Evolutionary conservation across 1,140 invertebrate genomes (phyloP).

Genomic region (Eufriesea mexicana): DNA sequence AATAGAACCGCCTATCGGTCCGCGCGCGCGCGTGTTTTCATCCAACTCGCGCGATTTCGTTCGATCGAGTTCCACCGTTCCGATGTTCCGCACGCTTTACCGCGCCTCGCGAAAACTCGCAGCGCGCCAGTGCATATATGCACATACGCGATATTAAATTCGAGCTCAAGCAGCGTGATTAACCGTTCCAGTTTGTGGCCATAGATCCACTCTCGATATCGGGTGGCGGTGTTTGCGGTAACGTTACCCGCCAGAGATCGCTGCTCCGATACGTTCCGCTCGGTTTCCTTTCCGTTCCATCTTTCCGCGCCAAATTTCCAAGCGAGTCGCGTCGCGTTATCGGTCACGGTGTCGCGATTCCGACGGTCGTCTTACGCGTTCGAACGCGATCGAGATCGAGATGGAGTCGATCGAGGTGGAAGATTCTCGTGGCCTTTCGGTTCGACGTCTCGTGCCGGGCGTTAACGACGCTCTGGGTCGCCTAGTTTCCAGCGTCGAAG

Average conservation of each 20-base stretch:
- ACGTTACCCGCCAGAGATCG: constrained; percentile 4
- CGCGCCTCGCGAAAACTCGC: neutral
- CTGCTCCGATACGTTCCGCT: constrained; percentile 13
- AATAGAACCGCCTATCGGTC: constrained; percentile 20
- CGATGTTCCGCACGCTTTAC: neutral
- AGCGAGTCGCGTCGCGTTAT: neutral
- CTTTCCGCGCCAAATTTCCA: constrained; percentile 13
- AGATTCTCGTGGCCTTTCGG: neutral
- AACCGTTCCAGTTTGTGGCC: constrained; percentile 22
- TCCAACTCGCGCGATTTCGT: neutral
- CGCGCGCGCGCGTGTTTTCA: neutral
- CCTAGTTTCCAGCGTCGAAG: constrained; percentile 38
- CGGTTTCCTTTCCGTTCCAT: no score
- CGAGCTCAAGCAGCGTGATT: constrained; percentile 12
- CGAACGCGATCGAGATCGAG: neutral
- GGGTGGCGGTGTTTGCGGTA: constrained; percentile 25
- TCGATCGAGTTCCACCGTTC: neutral
- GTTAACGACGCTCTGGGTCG: constrained; percentile 39
- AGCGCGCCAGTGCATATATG: neutral
- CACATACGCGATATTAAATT: constrained; percentile 4
- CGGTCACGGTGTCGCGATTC: neutral
- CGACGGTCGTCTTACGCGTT: neutral
- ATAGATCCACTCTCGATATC: constrained; percentile 12
- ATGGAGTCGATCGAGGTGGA: neutral
- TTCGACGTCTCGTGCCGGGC: neutral